These are phyloP conservation scores for Sebastes cheni DNA, from an alignment of 2,797 vertebrate species.

Conservation along the genomic window DNA sequence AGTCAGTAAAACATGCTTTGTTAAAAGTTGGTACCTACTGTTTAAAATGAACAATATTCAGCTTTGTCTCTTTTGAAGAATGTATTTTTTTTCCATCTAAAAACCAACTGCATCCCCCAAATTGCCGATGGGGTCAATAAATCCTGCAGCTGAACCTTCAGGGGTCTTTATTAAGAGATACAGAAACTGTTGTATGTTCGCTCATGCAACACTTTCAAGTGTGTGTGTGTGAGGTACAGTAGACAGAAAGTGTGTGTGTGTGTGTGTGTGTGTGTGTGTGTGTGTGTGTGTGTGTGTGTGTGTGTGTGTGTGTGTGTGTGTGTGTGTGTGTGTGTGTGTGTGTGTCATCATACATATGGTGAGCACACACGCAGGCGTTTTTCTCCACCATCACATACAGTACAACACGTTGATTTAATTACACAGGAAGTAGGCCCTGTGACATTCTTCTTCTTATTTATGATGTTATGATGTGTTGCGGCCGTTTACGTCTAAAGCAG, in stretches of 20 bases:
- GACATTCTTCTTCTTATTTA: slow-evolving; percentile 80
- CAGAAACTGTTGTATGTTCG: slow-evolving; percentile 48
- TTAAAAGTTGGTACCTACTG: neutral
- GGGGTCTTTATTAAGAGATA: slow-evolving; percentile 56
- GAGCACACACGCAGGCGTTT: slow-evolving; percentile 51
- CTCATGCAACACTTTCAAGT: slow-evolving; percentile 34
- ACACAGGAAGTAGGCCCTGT: slow-evolving; percentile 76
- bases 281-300: neutral
- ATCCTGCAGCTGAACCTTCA: slow-evolving; percentile 19
- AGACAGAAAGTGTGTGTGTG: slow-evolving; percentile 8
- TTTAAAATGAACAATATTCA: neutral
- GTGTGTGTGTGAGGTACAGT: slow-evolving; percentile 10
- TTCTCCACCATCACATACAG: slow-evolving; percentile 40
- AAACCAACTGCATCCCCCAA: neutral
- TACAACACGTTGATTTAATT: slow-evolving; percentile 79
- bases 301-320: neutral
- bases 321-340: slow-evolving; percentile 1
- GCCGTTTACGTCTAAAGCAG: slow-evolving; percentile 64
- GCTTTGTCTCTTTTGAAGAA: neutral
- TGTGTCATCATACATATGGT: slow-evolving; percentile 62
- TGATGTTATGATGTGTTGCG: slow-evolving; percentile 80
- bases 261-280: neutral
- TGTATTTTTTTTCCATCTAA: neutral
- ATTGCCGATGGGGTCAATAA: slow-evolving; percentile 19
- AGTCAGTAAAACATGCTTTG: neutral